Evolutionary conservation across 2,113 vertebrate genomes (phyloP).

Genomic region (Percina caprodes): DNA sequence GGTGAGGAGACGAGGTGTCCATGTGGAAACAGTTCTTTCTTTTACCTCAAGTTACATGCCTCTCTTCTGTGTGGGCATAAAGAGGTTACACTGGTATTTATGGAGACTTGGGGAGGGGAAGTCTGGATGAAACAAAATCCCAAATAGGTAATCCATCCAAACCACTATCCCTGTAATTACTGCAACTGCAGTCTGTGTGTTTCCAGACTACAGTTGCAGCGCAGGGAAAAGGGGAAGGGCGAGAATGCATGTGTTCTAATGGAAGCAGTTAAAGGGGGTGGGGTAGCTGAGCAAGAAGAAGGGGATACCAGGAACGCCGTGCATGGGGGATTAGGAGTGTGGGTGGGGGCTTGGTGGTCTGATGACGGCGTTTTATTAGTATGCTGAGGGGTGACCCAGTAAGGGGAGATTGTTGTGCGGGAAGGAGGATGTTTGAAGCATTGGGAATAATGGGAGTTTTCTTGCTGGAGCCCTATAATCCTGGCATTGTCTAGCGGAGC

Average conservation of each 20-base stretch:
- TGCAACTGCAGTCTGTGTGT: conserved; percentile 56
- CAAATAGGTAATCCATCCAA: conserved; percentile 73
- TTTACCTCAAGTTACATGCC: conserved; percentile 17
- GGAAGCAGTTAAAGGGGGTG: conserved; percentile 62
- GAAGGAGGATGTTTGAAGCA: conserved; percentile 73
- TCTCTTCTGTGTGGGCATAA: conserved; percentile 28
- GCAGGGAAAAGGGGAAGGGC: conserved; percentile 49
- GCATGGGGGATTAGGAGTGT: conserved; percentile 77
- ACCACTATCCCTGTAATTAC: conserved; percentile 78
- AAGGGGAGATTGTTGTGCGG: conserved; percentile 77
- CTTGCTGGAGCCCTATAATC: conserved; percentile 78
- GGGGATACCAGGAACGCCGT: conserved; percentile 48
- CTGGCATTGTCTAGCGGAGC: conserved; percentile 76
- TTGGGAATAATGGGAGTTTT: conserved; percentile 75
- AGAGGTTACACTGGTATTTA: conserved; percentile 61
- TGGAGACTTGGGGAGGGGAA: conserved; percentile 49
- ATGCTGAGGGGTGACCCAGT: conserved; percentile 80
- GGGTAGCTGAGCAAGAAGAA: conserved; percentile 46
- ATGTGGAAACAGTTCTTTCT: conserved; percentile 10
- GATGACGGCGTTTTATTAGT: conserved; percentile 82
- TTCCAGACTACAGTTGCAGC: conserved; percentile 42
- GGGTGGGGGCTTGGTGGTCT: conserved; percentile 72
- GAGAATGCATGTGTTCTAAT: conserved; percentile 70
- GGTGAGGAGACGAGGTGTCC: conserved; percentile 1
- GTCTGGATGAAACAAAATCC: conserved; percentile 66